These are phyloP conservation scores for Molothrus aeneus DNA, from an alignment of 2,797 vertebrate species.

Conservation along the genomic window DNA sequence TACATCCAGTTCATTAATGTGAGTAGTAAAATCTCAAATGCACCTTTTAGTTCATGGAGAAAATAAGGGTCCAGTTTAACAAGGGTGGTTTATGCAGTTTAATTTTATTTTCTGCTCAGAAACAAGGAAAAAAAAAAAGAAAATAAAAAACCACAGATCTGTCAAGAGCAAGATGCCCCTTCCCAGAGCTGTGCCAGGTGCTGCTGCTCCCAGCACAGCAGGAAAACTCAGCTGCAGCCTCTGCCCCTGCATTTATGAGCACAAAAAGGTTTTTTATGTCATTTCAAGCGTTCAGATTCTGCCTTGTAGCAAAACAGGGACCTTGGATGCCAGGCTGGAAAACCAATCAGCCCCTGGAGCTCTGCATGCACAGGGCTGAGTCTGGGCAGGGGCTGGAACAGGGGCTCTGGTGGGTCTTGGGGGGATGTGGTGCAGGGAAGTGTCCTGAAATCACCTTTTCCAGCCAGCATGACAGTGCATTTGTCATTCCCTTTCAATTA, in stretches of 20 bases:
- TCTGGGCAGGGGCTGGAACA: not conserved
- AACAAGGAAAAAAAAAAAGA: not conserved
- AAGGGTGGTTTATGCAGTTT: not conserved
- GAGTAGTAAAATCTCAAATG: not conserved
- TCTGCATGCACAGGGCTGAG: not conserved
- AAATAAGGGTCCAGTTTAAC: not conserved
- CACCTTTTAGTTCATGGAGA: not conserved
- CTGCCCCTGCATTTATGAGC: not conserved
- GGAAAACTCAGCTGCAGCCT: not conserved
- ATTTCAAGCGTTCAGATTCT: not conserved
- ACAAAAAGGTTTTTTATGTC: not conserved
- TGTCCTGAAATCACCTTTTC: not conserved
- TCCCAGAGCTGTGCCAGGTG: not conserved
- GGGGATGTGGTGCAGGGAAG: not conserved
- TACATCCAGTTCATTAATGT: not conserved
- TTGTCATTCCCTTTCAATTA: not conserved
- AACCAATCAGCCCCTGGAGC: not conserved
- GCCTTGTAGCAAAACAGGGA: not conserved
- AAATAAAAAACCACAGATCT: not conserved
- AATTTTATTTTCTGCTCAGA: not conserved
- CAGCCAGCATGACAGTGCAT: not conserved
- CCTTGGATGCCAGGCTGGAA: not conserved
- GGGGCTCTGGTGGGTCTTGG: fast-evolving
- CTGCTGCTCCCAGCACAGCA: not conserved
- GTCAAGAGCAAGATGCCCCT: not conserved